Conservation (phyloP, 2,797 vertebrate genomes). For the Pipistrellus nathusii region DNA sequence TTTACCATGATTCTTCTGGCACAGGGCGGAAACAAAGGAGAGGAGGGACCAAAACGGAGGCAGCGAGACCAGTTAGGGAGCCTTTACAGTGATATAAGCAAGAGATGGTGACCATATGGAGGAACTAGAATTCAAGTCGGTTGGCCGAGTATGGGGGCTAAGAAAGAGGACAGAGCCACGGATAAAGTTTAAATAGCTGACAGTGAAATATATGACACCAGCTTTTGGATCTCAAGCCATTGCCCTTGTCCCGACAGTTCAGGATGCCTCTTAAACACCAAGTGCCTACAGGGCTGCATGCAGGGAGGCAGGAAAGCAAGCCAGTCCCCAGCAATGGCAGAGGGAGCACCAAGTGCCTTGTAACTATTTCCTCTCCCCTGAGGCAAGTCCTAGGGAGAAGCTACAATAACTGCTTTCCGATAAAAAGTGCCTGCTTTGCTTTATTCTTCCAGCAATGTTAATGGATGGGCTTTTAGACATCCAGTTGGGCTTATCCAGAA, state of each 20-base stretch:
- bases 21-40: neutral
- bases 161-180: neutral
- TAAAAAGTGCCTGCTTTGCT: neutral
- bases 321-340: neutral
- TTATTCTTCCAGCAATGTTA: neutral
- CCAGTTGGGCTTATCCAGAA: neutral
- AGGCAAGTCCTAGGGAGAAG: neutral
- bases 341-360: neutral
- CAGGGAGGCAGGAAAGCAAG: neutral
- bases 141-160: neutral
- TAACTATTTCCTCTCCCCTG: neutral
- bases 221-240: conserved; percentile 22
- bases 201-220: neutral
- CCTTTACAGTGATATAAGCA: neutral
- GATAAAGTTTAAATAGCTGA: conserved; percentile 16
- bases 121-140: neutral
- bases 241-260: neutral
- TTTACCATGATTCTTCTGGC: conserved; percentile 1
- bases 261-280: neutral
- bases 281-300: no score
- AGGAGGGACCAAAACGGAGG: neutral
- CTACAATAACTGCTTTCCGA: neutral
- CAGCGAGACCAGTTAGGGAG: neutral
- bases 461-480: neutral
- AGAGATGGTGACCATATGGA: neutral